phyloP scores from a whole-genome alignment of 1,140 invertebrate genomes.

The Pogonus chalceus region DNA sequence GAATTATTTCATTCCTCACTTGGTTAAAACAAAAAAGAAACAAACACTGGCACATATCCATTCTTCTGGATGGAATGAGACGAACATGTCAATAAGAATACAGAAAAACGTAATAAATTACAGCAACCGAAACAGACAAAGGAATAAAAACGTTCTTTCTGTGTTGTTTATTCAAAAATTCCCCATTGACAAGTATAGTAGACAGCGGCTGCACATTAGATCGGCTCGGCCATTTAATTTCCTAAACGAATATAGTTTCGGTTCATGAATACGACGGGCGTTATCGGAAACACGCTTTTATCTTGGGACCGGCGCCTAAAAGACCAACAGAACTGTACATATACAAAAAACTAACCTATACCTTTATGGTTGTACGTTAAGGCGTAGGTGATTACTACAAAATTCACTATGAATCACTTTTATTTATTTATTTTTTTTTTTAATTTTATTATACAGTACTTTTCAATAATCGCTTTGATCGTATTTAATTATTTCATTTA shows the following conservation, averaged over 20 bases:
- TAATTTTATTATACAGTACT: too few relatives aligned
- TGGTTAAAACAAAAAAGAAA: background rate
- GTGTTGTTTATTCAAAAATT: background rate
- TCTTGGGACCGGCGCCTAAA: background rate
- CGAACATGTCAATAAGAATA: background rate
- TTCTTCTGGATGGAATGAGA: background rate
- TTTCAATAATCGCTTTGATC: too few relatives aligned
- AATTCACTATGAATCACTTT: too few relatives aligned
- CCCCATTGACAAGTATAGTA: background rate
- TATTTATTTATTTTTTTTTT: too few relatives aligned
- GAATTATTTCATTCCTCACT: background rate
- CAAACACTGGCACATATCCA: background rate
- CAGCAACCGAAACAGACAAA: background rate
- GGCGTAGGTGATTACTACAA: too few relatives aligned
- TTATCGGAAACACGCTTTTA: background rate
- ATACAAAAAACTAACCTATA: too few relatives aligned
- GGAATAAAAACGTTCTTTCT: background rate
- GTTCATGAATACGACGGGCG: background rate
- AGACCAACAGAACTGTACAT: too few relatives aligned
- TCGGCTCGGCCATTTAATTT: background rate
- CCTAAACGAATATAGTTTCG: background rate
- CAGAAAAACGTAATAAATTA: background rate
- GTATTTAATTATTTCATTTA: too few relatives aligned
- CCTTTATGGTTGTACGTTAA: too few relatives aligned
- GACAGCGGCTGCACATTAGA: background rate